Evolutionary conservation across 2,888 invertebrate species (phyloP), one percentile per base, ranked within the genome.

Genomic region (Bimastos eiseni): DNA sequence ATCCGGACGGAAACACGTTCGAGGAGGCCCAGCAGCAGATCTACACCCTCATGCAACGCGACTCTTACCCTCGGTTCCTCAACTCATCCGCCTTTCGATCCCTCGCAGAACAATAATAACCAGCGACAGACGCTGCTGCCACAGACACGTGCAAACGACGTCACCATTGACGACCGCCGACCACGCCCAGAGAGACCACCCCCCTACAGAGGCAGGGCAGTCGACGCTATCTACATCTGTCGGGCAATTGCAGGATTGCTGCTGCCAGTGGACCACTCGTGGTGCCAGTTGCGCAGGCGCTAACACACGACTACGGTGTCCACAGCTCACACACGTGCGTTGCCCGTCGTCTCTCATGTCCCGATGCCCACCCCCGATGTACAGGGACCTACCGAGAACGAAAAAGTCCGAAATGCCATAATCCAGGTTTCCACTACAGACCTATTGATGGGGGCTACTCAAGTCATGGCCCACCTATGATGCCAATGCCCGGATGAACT

Each of bases 11-110:
- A 94, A 97, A 97, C 95, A 99, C 98, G 92, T 99, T 99, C 96
- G 99, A 99, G 96, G 99, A 99, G 96, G 99, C 99, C 94, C 99
- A 99, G 96, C 96, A 98, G 95, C 99, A 99, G 96, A 99, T 99
- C 95, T 99, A 98, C 96, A 99, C 99, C 93, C 96, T 99, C 94
- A 99, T 99, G 99, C 99, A 99, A 96, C 97, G 99, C 95, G 99
- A 99, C 96, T 99, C 99, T 93, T 99, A 99, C 96, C 99, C 99
- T 94, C 97, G 99, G 92, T 98, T 98, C 96, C 97, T 98, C 95
- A 98, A 98, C 96, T 98, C 98, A 93, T 96, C 97, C 94, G 96
- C 97, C 94, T 99, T 97, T 96, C 96, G 97, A 95, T 96, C 98
- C 95, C 92, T 95, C 21, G 86, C 37, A 34, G 86, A 86, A 86